phyloP scores from a whole-genome alignment of 2,113 vertebrate species.

The Pterocles orientalis region DNA sequence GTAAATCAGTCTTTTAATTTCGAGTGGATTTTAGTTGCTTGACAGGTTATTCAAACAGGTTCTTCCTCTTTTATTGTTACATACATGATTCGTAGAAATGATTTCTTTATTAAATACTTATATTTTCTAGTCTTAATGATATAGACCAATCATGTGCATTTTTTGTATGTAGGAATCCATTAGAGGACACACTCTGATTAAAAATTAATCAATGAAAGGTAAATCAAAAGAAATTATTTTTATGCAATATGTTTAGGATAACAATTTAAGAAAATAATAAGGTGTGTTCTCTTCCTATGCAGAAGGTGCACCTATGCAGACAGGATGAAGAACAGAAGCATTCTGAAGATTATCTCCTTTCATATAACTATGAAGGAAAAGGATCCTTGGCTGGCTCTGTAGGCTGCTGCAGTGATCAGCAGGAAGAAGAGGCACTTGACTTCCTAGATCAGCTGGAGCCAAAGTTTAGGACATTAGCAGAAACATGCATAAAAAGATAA shows the following conservation, averaged over 20 bases:
- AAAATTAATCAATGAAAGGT: slow-evolving; percentile 86
- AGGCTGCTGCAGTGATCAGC: slow-evolving; percentile 88
- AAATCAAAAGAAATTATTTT: slow-evolving; percentile 83
- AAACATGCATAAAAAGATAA: slow-evolving; percentile 79
- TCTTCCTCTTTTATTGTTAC: slow-evolving; percentile 54
- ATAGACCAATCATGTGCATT: slow-evolving; percentile 84
- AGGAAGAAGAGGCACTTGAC: slow-evolving; percentile 81
- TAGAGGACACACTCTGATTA: slow-evolving; percentile 85
- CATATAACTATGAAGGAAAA: slow-evolving; percentile 87
- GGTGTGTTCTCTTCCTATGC: slow-evolving; percentile 45
- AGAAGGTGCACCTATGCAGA: slow-evolving; percentile 82
- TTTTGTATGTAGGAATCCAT: slow-evolving; percentile 83
- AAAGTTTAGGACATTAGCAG: slow-evolving; percentile 89
- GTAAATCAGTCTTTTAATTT: not conserved
- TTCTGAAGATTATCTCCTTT: slow-evolving; percentile 82
- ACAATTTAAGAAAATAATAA: slow-evolving; percentile 75
- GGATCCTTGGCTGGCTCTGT: slow-evolving; percentile 87
- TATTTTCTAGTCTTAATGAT: slow-evolving; percentile 74
- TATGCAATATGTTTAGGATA: slow-evolving; percentile 74
- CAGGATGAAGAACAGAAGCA: slow-evolving; percentile 82
- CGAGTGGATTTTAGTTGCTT: not conserved
- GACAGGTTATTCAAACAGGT: slow-evolving; percentile 31
- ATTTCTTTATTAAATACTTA: slow-evolving; percentile 72
- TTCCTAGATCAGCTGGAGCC: slow-evolving; percentile 90
- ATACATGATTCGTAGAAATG: slow-evolving; percentile 54